phyloP scores from a whole-genome alignment of 2,888 invertebrate species.

The Acleris cristana region DNA sequence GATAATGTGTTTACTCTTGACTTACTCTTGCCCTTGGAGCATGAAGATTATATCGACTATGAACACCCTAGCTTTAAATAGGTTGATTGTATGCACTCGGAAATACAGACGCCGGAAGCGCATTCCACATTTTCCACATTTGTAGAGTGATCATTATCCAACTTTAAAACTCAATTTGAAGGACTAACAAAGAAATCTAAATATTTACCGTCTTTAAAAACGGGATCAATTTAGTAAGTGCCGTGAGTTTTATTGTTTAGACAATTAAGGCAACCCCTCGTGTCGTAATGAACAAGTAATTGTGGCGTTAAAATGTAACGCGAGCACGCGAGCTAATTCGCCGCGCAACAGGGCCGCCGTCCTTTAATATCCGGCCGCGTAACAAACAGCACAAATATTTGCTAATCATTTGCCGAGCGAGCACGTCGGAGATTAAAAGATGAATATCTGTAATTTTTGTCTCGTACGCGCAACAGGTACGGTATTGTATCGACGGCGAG shows the following conservation, averaged over 20 bases:
- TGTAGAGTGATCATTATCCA: too few relatives aligned
- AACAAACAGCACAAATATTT: constrained; percentile 27
- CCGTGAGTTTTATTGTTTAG: background rate
- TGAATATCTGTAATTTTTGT: constrained; percentile 38
- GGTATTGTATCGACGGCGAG: constrained; percentile 56
- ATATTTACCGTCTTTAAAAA: background rate
- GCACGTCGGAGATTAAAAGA: constrained; percentile 28
- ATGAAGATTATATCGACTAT: too few relatives aligned
- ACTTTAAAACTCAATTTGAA: too few relatives aligned
- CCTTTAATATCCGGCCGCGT: constrained; percentile 15
- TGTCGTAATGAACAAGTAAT: constrained; percentile 17
- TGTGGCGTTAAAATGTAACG: constrained; percentile 19
- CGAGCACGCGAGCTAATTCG: constrained; percentile 31
- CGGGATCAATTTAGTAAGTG: background rate
- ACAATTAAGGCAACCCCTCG: constrained; percentile 22
- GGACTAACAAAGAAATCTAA: too few relatives aligned
- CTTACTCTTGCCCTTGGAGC: too few relatives aligned
- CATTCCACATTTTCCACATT: too few relatives aligned
- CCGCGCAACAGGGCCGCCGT: constrained; percentile 31
- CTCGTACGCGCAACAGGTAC: constrained; percentile 73
- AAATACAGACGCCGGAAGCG: too few relatives aligned
- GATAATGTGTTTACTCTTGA: too few relatives aligned
- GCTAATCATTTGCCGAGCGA: constrained; percentile 32
- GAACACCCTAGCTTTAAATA: too few relatives aligned
- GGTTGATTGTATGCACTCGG: too few relatives aligned